These are phyloP conservation scores for Nibea albiflora DNA, from an alignment of 2,113 vertebrate genomes.

Conservation along the genomic window DNA sequence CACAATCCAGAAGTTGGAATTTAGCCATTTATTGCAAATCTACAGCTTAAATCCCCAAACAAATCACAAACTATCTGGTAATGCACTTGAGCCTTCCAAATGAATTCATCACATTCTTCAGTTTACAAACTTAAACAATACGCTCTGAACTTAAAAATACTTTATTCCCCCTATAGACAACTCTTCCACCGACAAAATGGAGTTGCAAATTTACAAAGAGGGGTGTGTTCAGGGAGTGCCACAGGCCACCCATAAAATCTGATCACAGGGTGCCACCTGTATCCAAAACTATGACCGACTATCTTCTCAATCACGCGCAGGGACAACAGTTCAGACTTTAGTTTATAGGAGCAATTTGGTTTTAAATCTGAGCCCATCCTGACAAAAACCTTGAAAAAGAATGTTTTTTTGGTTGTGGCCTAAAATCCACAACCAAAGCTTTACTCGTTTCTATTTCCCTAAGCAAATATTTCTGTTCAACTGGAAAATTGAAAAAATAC, in stretches of 20 bases:
- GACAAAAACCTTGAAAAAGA: no score
- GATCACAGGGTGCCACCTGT: no score
- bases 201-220: no score
- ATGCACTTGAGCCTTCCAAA: neutral
- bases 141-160: no score
- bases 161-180: neutral
- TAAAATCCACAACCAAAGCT: neutral
- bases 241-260: no score
- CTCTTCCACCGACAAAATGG: neutral
- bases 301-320: no score
- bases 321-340: no score
- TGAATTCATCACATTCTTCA: neutral
- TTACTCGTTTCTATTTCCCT: neutral
- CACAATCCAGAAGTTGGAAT: neutral
- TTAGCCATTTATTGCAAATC: neutral
- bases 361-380: no score
- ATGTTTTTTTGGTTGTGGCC: neutral
- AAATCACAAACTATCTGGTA: neutral
- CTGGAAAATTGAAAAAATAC: neutral
- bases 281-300: no score
- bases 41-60: neutral
- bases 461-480: neutral
- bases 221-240: no score
- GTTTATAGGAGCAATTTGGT: no score
- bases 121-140: neutral